These are phyloP conservation scores for Zophobas morio DNA, from an alignment of 1,140 invertebrate species.

Conservation along the genomic window DNA sequence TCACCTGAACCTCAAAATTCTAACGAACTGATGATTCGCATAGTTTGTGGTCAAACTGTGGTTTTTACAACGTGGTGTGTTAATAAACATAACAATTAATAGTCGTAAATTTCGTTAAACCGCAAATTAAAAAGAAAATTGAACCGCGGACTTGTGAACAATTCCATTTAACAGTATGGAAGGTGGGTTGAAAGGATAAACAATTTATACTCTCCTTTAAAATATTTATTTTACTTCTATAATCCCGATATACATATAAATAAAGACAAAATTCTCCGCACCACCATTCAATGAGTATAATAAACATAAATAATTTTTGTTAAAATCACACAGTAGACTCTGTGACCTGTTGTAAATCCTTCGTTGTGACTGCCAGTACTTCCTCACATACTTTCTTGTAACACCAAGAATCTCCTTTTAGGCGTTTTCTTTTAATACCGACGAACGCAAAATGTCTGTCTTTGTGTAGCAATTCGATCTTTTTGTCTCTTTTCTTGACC, in stretches of 20 bases:
- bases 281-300: background rate
- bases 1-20: background rate
- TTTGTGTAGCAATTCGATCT: constrained; percentile 14
- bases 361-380: constrained; percentile 76
- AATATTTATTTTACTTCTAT: too few species aligned
- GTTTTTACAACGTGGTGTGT: too few species aligned
- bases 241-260: too few species aligned
- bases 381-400: constrained; percentile 91
- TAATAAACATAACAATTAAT: too few species aligned
- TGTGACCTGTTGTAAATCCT: constrained; percentile 63
- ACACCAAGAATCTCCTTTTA: constrained; percentile 88
- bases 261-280: too few species aligned
- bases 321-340: constrained; percentile 59
- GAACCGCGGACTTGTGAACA: too few species aligned
- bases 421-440: constrained; percentile 82
- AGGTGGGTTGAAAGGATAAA: too few species aligned
- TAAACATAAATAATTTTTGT: background rate
- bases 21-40: background rate
- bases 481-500: constrained; percentile 17
- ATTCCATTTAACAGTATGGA: too few species aligned
- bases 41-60: too few species aligned
- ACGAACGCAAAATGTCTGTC: constrained; percentile 67
- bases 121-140: too few species aligned
- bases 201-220: too few species aligned
- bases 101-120: too few species aligned